phyloP scores from a whole-genome alignment of 2,888 invertebrate species.

The Nymphalis polychloros region DNA sequence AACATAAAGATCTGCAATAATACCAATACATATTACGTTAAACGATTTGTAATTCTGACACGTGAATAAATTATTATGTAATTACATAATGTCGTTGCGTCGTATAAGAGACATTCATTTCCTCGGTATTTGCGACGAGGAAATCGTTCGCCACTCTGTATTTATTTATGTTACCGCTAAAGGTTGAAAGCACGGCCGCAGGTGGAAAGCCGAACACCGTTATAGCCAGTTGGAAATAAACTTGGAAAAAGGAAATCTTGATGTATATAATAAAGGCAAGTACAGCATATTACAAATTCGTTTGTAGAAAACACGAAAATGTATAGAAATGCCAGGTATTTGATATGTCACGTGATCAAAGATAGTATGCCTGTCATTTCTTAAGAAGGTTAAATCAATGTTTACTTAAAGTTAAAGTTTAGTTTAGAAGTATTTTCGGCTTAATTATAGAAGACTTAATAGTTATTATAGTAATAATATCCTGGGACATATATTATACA shows the following conservation, averaged over 20 bases:
- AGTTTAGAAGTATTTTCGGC: too few relatives aligned
- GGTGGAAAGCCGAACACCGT: background rate
- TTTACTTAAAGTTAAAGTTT: too few relatives aligned
- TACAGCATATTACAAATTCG: too few relatives aligned
- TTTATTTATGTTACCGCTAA: background rate
- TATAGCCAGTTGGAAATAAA: background rate
- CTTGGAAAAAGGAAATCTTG: background rate
- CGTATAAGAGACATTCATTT: conserved; percentile 16
- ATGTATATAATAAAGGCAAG: background rate
- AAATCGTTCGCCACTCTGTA: conserved; percentile 14
- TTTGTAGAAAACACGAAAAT: too few relatives aligned
- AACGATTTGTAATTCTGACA: conserved; percentile 7
- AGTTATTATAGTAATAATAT: too few relatives aligned
- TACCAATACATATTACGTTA: background rate
- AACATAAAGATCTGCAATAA: background rate
- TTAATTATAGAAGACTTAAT: too few relatives aligned
- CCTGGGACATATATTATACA: too few relatives aligned
- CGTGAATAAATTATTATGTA: conserved; percentile 9
- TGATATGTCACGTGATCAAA: too few relatives aligned
- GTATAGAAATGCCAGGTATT: too few relatives aligned
- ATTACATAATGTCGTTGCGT: conserved; percentile 14
- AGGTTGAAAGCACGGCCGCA: background rate
- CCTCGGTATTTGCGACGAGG: conserved; percentile 10
- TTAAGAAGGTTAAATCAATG: too few relatives aligned
- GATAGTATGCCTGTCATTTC: too few relatives aligned